Base-by-base conservation (phyloP, 92 coral and sea anemone genomes). In the Palythoa grandis region DNA sequence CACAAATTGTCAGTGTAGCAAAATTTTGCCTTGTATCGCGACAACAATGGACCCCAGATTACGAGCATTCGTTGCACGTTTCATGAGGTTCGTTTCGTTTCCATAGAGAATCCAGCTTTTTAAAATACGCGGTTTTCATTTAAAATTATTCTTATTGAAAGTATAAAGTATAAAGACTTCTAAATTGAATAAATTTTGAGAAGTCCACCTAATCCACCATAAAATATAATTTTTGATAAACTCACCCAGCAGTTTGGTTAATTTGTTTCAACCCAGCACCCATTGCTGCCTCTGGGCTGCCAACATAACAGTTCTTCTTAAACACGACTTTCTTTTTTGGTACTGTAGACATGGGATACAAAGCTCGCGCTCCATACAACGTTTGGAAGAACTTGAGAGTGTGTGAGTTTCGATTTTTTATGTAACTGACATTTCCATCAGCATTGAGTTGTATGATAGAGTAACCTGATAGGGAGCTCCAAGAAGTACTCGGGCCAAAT, bases 401-500 rank as follows among this genome's bases (percentile, higher is more conserved):
- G 63, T 80, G 74, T 4, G 35, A n/a, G 40, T 66, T 39, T 43
- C 13, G 47, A 14, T 15, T 47, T 25, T 43, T 66, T 67, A 80
- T 50, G 7, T 65, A 52, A 2, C 61, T 67, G 48, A 80, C 85
- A 48, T 25, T 15, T 23, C 85, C 85, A 15, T 11, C 2, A 5
- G 61, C 35, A 48, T 80, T 10, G 10, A 80, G 85, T 24, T 80
- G 85, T 4, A 80, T 73, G 52, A 80, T 24, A 1, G 74, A 40
- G 22, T 65, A 80, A 1, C 43, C 85, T 39, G 74, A 47, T 25
- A 11, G 14, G 2, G 60, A 23, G 5, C 43, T 66, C 85, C 85
- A 80, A 9, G 74, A 35, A 22, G 60, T 67, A n/a, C 63, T 65
- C 2, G 92, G 63, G 8, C 92, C 88, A 12, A 91, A 89, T 12